Base-by-base conservation (phyloP, 1,140 invertebrate species). In the Drosophila neocordata region DNA sequence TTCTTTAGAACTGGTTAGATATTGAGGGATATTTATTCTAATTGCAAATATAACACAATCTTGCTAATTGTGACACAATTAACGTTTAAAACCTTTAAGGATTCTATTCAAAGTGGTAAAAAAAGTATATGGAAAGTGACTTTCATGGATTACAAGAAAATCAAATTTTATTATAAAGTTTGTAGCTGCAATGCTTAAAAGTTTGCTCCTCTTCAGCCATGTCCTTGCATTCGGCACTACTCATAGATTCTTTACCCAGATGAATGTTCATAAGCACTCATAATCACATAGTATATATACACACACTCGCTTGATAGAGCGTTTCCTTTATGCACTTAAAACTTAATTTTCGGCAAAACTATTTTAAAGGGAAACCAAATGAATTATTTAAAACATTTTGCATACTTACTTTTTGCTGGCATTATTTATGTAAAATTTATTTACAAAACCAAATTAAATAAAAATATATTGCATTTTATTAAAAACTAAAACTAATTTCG, bases 291-390 rank as follows among this genome's bases (percentile, higher is more conserved):
- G n/a, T 9, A 18, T 44, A 41, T 13, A 15, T 9, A 44, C 41
- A 44, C 41, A 20, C 18, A 48, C 15, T 20, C 1, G 15, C 15
- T 6, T 48, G 41, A 11, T 11, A 1, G 41, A 48, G 41, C 71
- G 76, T 69, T 79, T 76, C 51, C 82, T 70, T 70, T 72, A 73
- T 75, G 67, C 79, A 71, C 44, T 69, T 77, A 35, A 7, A 75
- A 76, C 74, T 87, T 69, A 59, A 81, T 87, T 81, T 80, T 64
- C 35, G 73, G 62, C 70, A 57, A 78, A 85, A 75, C 67, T 69
- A 75, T 77, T 77, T 82, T 61, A 71, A 78, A 67, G 71, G 69
- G 22, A 74, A 69, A 74, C 74, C 55, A 70, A 77, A 85, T 59
- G 15, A 48, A 48, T 20, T 48, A 48, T 48, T 20, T 20, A 20